Evolutionary conservation across 2,888 invertebrate genomes (phyloP).

Genomic region (Watsonalla cultraria): DNA sequence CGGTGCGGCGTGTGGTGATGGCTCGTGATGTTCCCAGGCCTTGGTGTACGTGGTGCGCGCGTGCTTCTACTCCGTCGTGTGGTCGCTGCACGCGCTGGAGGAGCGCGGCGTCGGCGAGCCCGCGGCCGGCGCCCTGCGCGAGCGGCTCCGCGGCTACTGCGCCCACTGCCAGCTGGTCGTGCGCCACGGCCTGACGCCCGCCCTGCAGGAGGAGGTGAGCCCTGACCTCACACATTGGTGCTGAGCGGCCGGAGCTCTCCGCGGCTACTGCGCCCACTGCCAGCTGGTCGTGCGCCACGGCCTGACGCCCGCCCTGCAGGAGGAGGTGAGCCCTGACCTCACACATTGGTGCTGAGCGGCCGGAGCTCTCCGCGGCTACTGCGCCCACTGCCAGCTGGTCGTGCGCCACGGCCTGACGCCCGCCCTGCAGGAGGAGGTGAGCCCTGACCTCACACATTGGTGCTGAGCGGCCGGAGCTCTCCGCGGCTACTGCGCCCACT

Average conservation of each 20-base stretch:
- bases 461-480: slow-evolving; percentile 82
- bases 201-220: slow-evolving; percentile 85
- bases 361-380: slow-evolving; percentile 86
- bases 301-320: slow-evolving; percentile 79
- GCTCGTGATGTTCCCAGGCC: slow-evolving; percentile 36
- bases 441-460: neutral
- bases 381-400: slow-evolving; percentile 81
- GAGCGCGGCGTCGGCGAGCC: slow-evolving; percentile 81
- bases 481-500: slow-evolving; percentile 85
- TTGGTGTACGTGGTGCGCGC: slow-evolving; percentile 81
- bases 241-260: slow-evolving; percentile 82
- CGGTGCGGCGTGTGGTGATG: neutral
- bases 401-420: slow-evolving; percentile 42
- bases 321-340: slow-evolving; percentile 77
- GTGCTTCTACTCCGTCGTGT: slow-evolving; percentile 91
- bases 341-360: slow-evolving; percentile 56
- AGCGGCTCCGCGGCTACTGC: slow-evolving; percentile 87
- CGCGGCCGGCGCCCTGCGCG: slow-evolving; percentile 73
- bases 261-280: slow-evolving; percentile 86
- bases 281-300: slow-evolving; percentile 49
- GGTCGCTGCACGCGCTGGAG: slow-evolving; percentile 92
- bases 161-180: slow-evolving; percentile 78
- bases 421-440: slow-evolving; percentile 86
- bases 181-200: slow-evolving; percentile 45
- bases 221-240: neutral